phyloP scores from a whole-genome alignment of 2,113 vertebrate genomes.

The Crotophaga sulcirostris region DNA sequence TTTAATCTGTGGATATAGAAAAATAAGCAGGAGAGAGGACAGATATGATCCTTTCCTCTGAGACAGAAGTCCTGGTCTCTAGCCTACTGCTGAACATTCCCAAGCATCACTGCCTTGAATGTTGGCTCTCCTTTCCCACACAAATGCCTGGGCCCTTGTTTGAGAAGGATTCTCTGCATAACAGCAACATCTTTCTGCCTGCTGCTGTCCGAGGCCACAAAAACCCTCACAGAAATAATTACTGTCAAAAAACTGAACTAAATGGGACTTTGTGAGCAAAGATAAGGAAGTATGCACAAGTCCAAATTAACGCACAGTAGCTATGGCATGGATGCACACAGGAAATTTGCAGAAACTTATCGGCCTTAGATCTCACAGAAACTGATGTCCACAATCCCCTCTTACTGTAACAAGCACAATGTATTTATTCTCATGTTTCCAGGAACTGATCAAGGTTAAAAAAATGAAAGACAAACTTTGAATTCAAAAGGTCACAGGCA shows the following conservation, averaged over 20 bases:
- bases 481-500: conserved; percentile 5
- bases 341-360: conserved; percentile 9
- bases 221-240: background rate
- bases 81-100: background rate
- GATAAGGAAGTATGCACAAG: background rate
- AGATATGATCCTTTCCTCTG: background rate
- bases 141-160: background rate
- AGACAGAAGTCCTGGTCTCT: background rate
- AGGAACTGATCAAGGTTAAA: conserved; percentile 13
- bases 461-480: background rate
- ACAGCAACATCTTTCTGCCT: background rate
- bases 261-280: background rate
- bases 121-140: background rate
- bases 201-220: background rate
- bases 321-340: background rate
- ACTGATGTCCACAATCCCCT: background rate
- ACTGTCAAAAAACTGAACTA: background rate
- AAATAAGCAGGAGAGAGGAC: background rate
- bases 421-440: conserved; percentile 6
- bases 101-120: background rate
- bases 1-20: background rate
- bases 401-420: background rate
- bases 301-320: background rate
- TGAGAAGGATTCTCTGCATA: background rate
- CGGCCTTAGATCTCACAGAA: background rate